Percentiles rank a stretch among this genome's conserved stretches.
Conservation (phyloP, 64 coral and sea anemone species). For the Stylophora pistillata region DNA sequence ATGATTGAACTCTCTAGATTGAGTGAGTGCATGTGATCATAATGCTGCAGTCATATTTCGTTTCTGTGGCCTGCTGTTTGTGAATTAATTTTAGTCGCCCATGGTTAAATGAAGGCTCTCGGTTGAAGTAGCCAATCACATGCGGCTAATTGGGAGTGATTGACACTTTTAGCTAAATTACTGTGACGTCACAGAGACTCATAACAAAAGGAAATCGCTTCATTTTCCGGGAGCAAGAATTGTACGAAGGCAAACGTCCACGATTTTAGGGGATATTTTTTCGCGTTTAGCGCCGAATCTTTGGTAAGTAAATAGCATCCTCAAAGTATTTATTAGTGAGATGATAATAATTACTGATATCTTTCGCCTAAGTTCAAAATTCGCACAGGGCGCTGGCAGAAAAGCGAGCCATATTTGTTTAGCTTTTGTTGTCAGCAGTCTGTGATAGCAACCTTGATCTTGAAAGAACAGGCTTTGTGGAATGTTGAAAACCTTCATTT, state of each 20-base stretch:
- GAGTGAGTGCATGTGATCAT: background rate
- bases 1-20: slow-evolving; percentile 5
- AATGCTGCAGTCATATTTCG: background rate
- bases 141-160: slow-evolving; percentile 22
- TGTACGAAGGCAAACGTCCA: background rate
- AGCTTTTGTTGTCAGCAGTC: slow-evolving; percentile 55
- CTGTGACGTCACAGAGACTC: slow-evolving; percentile 50
- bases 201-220: slow-evolving; percentile 57
- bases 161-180: slow-evolving; percentile 11
- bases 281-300: slow-evolving; percentile 5
- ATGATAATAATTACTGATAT: background rate
- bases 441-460: slow-evolving; percentile 27
- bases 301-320: slow-evolving; percentile 7
- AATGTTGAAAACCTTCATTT: background rate
- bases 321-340: background rate
- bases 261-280: background rate
- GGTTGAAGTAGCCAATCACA: slow-evolving; percentile 31
- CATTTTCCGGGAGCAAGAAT: slow-evolving; percentile 49
- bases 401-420: slow-evolving; percentile 50
- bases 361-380: background rate
- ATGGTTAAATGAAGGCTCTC: slow-evolving; percentile 25
- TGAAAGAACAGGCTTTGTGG: background rate
- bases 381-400: slow-evolving; percentile 40
- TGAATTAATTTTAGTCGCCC: slow-evolving; percentile 16
- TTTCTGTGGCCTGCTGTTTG: slow-evolving; percentile 14